phyloP scores from a whole-genome alignment of 2,797 vertebrate species.

The Eulemur coronatus region DNA sequence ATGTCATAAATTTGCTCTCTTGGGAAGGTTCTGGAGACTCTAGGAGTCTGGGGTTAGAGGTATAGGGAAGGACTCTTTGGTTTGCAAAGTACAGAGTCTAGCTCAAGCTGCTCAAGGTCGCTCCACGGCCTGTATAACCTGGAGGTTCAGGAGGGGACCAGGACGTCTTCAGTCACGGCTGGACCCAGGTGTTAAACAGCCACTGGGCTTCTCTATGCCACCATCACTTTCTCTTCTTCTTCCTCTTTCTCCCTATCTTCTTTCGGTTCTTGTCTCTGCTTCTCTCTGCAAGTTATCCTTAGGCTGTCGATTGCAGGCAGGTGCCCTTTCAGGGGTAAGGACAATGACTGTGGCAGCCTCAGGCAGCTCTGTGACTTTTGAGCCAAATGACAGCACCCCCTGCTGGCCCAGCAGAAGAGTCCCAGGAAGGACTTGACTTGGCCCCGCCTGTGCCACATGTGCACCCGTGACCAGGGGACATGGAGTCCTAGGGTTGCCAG shows the following conservation, averaged over 20 bases:
- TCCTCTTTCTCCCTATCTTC: neutral
- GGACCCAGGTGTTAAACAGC: neutral
- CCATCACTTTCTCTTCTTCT: neutral
- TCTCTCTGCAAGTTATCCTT: neutral
- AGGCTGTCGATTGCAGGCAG: neutral
- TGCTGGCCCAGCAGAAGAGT: neutral
- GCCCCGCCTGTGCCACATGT: neutral
- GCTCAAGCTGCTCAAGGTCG: neutral
- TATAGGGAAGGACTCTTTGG: neutral
- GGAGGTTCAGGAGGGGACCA: accelerated
- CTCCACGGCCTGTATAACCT: accelerated
- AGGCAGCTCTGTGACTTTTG: neutral
- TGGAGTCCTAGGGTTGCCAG: neutral
- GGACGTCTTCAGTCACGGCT: neutral
- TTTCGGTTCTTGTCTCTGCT: neutral
- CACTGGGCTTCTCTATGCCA: neutral
- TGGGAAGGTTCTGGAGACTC: neutral
- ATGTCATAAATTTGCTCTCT: neutral
- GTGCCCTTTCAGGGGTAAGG: neutral
- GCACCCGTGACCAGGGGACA: accelerated
- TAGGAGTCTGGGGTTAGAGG: neutral
- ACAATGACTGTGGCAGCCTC: neutral
- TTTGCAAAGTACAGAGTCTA: neutral
- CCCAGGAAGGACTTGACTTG: neutral
- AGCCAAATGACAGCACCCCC: slow-evolving; percentile 25